Conservation (phyloP, 1,140 invertebrate species). For the Littorina saxatilis region DNA sequence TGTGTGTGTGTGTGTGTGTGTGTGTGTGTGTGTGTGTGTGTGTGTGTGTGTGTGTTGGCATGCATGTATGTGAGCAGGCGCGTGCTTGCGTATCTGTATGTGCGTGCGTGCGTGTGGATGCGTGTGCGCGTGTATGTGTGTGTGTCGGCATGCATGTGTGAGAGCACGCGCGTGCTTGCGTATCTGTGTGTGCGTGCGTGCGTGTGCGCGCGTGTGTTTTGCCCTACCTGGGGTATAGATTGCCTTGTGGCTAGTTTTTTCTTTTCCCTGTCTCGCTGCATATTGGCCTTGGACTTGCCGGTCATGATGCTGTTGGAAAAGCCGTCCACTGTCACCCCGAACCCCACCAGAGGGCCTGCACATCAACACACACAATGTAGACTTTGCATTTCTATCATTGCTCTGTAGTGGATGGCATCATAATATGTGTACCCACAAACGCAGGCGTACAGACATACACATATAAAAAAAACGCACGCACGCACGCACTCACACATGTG, state of each 20-base stretch:
- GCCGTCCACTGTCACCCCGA: conserved; percentile 68
- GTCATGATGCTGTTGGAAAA: conserved; percentile 69
- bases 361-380: too few species aligned
- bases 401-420: too few species aligned
- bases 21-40: background rate
- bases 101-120: background rate
- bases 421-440: too few species aligned
- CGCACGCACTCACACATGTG: too few species aligned
- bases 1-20: background rate
- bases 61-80: background rate
- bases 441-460: background rate
- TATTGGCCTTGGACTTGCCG: conserved; percentile 60
- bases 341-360: conserved; percentile 65
- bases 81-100: background rate
- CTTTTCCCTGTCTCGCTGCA: conserved; percentile 44
- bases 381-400: too few species aligned
- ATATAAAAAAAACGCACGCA: too few species aligned
- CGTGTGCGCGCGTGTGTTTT: background rate
- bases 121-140: background rate
- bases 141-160: background rate
- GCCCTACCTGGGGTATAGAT: conserved; percentile 2
- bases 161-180: background rate
- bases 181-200: background rate
- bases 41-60: background rate
- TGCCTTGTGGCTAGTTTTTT: background rate